Conservation (phyloP, 2,888 invertebrate species). For the Megaustenia siamemsis region DNA sequence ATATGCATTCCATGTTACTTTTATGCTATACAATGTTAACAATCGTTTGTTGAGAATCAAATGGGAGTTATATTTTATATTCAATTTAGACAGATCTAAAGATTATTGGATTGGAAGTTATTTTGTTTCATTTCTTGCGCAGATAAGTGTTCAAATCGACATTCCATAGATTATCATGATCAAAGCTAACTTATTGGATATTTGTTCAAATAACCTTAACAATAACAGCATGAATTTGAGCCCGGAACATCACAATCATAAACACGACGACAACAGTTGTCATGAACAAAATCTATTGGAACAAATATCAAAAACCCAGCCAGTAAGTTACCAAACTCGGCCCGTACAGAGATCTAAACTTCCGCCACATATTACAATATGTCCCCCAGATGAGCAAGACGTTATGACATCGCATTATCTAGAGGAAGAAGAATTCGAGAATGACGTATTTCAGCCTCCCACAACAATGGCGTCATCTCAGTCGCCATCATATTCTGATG, state of each 20-base stretch:
- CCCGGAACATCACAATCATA: background rate
- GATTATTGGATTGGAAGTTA: no score
- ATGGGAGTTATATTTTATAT: no score
- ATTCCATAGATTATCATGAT: background rate
- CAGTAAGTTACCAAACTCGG: slow-evolving; percentile 15
- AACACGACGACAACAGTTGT: background rate
- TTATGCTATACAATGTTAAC: no score
- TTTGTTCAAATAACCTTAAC: background rate
- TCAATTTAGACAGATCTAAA: no score
- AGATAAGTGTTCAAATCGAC: no score
- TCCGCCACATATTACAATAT: slow-evolving; percentile 47
- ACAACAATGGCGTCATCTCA: background rate
- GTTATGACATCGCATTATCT: background rate
- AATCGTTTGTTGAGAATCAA: no score
- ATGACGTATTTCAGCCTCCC: slow-evolving; percentile 44
- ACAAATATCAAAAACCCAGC: background rate
- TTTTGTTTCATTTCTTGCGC: no score
- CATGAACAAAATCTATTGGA: background rate
- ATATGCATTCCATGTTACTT: no score
- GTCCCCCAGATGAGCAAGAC: slow-evolving; percentile 43
- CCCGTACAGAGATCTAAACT: background rate
- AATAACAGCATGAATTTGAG: slow-evolving; percentile 14
- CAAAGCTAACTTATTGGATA: background rate
- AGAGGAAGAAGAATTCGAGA: slow-evolving; percentile 46
- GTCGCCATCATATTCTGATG: slow-evolving; percentile 6